Evolutionary conservation across 2,888 invertebrate genomes (phyloP), one percentile per base, ranked within the genome.

Genomic region (Erynnis tages): DNA sequence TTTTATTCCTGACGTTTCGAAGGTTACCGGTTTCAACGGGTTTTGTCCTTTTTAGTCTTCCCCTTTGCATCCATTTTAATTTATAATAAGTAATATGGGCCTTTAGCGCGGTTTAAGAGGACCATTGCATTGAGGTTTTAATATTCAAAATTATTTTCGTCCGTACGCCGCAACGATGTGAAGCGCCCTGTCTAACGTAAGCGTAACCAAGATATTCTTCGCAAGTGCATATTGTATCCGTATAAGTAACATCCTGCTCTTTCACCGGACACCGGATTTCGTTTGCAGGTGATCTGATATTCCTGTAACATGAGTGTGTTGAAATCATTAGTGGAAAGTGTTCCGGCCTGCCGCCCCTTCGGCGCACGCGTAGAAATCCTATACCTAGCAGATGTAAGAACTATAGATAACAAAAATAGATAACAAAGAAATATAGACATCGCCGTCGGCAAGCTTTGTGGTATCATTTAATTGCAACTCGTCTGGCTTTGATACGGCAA

Each of bases 321-420:
- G 73, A 74, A 78, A 79, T 73, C 73, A 68, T 79, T 77, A 72
- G 78, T 76, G 79, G 80, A 81, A 82, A 83, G 77, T 79, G 81
- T 83, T 82, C 69, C 76, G 82, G 71, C 76, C 76, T 68, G 71
- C 37, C 60, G 71, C 57, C 61, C 50, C 57, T 60, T 61, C 57
- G 55, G 65, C 68, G 67, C 71, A 73, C 66, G 69, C 73, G 75
- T 73, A 66, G 66, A 76, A 71, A 73, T 67, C 64, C 13, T 27
- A 32, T n/a, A 43, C 29, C 11, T 43, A 10, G 27, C 29, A 25
- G n/a, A 16, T 13, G n/a, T 27, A 17, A 13, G 13, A 2, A 30
- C 29, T 21, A 37, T 21, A 21, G 21, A n/a, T 5, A 11, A 37
- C n/a, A 30, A n/a, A n/a, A n/a, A n/a, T n/a, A n/a, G n/a, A n/a